phyloP scores from a whole-genome alignment of 2,888 invertebrate species.

The Imbricaverruca yamaguchii region DNA sequence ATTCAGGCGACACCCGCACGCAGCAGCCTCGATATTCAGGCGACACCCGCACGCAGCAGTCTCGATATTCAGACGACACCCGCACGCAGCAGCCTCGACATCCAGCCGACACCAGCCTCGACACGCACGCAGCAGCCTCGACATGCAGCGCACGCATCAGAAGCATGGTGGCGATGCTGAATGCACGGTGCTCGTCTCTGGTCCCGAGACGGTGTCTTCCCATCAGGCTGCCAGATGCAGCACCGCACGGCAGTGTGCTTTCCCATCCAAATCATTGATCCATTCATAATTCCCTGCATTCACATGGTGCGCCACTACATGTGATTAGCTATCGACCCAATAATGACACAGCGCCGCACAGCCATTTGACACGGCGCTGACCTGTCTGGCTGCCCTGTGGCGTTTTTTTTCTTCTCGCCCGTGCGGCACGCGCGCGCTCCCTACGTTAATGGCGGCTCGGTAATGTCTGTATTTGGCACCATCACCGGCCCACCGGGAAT shows the following conservation, averaged over 20 bases:
- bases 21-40: no score
- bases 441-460: not conserved
- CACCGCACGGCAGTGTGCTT: not conserved
- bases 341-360: not conserved
- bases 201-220: no score
- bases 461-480: constrained; percentile 16
- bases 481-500: constrained; percentile 5
- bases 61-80: no score
- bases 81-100: no score
- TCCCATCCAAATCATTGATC: not conserved
- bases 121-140: no score
- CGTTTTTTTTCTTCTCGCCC: not conserved
- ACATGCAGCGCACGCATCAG: no score
- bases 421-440: not conserved
- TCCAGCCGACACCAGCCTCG: no score
- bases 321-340: not conserved
- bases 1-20: no score
- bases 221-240: no score
- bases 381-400: not conserved
- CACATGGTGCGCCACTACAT: not conserved
- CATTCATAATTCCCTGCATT: constrained; percentile 2
- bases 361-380: not conserved
- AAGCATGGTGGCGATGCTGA: no score
- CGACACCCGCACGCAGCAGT: no score
- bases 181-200: no score